phyloP scores from a whole-genome alignment of 2,888 invertebrate genomes.

The Trilocha varians region DNA sequence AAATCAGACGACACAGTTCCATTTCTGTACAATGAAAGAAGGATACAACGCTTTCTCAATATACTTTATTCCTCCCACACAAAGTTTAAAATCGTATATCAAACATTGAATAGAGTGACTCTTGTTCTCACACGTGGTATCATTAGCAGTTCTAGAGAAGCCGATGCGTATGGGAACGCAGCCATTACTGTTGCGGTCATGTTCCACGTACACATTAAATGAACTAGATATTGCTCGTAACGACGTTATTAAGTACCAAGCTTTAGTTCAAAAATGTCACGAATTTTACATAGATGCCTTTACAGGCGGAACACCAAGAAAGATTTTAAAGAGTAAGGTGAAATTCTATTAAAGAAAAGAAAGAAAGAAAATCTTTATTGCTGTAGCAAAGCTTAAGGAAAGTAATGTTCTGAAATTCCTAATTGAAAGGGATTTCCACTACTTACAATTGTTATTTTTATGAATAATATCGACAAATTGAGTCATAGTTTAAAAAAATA shows the following conservation, averaged over 20 bases:
- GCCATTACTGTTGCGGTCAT: slow-evolving; percentile 27
- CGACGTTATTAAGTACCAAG: background rate
- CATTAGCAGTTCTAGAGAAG: slow-evolving; percentile 56
- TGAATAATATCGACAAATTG: no score
- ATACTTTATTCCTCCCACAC: background rate
- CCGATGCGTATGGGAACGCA: slow-evolving; percentile 35
- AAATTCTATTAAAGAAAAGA: no score
- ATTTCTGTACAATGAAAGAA: background rate
- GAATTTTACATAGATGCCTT: no score
- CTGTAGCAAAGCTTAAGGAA: no score
- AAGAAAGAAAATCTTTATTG: no score
- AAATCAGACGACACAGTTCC: background rate
- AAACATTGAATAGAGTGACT: background rate
- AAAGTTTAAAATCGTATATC: background rate
- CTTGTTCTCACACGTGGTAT: slow-evolving; percentile 41
- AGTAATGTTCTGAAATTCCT: no score
- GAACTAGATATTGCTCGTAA: background rate
- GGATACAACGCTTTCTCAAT: background rate
- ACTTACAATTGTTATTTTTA: no score
- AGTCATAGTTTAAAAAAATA: no score
- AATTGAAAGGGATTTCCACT: no score
- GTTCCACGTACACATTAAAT: background rate
- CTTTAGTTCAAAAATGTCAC: background rate
- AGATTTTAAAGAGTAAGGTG: no score
- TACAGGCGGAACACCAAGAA: no score